Percentiles rank a stretch among this genome's conserved stretches.
phyloP scores from a whole-genome alignment of 1,140 invertebrate species.

The Capitella teleta region DNA sequence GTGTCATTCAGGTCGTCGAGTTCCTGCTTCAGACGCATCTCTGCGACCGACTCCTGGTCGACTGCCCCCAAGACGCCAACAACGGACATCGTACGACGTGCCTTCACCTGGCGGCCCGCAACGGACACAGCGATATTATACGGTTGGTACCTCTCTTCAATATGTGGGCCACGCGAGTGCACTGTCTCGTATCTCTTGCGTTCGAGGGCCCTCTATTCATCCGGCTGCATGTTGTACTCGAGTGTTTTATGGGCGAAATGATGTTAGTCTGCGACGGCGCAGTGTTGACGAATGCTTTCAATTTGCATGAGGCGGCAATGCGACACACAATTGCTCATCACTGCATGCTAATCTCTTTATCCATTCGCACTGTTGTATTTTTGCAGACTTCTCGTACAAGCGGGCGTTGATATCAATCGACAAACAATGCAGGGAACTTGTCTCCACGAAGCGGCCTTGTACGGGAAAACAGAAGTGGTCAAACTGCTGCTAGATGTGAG shows the following conservation, averaged over 20 bases:
- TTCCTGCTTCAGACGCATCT: constrained; percentile 33
- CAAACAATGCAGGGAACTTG: constrained; percentile 37
- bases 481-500: constrained; percentile 41
- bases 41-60: constrained; percentile 33
- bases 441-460: constrained; percentile 42
- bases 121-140: constrained; percentile 43
- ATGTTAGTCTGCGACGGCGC: too few relatives aligned
- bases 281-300: too few relatives aligned
- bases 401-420: constrained; percentile 41
- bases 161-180: too few relatives aligned
- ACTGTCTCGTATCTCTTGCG: too few relatives aligned
- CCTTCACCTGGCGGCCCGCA: constrained; percentile 43
- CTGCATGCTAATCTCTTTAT: too few relatives aligned
- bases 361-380: background rate
- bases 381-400: constrained; percentile 38
- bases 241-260: too few relatives aligned
- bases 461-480: constrained; percentile 42
- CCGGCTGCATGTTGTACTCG: too few relatives aligned
- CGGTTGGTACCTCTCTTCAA: constrained; percentile 31
- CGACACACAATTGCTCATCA: too few relatives aligned
- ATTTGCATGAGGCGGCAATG: too few relatives aligned
- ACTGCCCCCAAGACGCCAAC: constrained; percentile 29
- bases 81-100: constrained; percentile 39
- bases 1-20: constrained; percentile 39
- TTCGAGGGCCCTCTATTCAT: too few relatives aligned